These are phyloP conservation scores for Vandiemenella viatica DNA, from an alignment of 2,888 invertebrate species.

Conservation along the genomic window DNA sequence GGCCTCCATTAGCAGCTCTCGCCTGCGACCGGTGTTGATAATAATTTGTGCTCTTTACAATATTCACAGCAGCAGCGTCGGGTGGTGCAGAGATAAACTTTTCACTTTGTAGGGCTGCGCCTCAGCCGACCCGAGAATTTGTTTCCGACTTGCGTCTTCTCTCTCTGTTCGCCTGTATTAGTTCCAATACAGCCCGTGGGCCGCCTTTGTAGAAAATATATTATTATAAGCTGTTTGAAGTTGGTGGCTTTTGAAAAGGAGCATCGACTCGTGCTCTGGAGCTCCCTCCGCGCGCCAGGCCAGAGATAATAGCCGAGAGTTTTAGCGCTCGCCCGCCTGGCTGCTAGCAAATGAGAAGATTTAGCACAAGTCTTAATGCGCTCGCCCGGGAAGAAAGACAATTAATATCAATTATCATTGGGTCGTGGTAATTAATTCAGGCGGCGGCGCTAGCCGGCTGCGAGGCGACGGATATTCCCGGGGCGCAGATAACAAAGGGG, in stretches of 20 bases:
- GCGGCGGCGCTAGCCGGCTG: not conserved
- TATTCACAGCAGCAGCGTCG: no score
- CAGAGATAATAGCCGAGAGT: not conserved
- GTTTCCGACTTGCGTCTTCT: no score
- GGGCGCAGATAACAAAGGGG: not conserved
- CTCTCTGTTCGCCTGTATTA: no score
- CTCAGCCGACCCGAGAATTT: no score
- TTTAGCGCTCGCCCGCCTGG: not conserved
- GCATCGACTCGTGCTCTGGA: no score
- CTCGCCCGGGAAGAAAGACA: conserved; percentile 23
- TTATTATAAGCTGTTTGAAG: not conserved
- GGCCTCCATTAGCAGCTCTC: no score
- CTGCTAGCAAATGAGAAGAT: conserved; percentile 13
- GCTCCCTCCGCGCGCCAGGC: no score
- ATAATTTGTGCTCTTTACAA: no score
- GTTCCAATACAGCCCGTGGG: not conserved
- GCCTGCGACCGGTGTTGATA: no score
- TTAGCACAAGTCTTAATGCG: conserved; percentile 20
- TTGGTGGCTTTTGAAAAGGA: not conserved
- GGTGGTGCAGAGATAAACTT: no score
- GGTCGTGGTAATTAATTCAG: conserved; percentile 23
- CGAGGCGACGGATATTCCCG: not conserved
- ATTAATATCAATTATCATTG: conserved; percentile 27
- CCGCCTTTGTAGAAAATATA: not conserved
- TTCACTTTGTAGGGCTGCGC: no score